Conservation (phyloP, 2,797 vertebrate species). For the Aldrovandia affinis region DNA sequence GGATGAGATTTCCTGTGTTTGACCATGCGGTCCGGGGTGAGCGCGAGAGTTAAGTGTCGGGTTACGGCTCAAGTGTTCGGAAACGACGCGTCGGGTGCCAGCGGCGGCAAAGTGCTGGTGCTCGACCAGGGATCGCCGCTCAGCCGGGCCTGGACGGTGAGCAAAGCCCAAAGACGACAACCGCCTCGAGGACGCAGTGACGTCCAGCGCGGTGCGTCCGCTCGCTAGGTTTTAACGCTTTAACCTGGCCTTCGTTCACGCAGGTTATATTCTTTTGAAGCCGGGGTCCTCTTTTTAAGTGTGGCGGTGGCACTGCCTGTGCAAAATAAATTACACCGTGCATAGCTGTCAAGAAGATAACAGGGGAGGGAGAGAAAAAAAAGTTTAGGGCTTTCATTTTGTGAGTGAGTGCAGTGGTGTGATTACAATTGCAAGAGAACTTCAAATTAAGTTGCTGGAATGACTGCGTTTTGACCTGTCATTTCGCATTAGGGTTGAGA, state of each 20-base stretch:
- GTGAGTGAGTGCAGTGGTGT: conserved; percentile 42
- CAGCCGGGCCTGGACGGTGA: neutral
- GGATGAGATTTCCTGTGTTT: conserved; percentile 63
- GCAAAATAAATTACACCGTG: neutral
- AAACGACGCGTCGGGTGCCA: conserved; percentile 30
- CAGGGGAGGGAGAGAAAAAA: neutral
- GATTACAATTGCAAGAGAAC: conserved; percentile 65
- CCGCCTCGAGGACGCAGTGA: neutral
- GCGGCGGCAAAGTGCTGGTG: conserved; percentile 35
- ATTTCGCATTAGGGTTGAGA: conserved; percentile 60
- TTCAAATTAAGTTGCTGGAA: conserved; percentile 68
- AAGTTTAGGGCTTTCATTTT: conserved; percentile 50
- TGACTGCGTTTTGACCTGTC: conserved; percentile 61
- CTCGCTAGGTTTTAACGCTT: neutral
- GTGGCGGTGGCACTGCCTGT: neutral
- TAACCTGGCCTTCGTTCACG: too few relatives aligned
- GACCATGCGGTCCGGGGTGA: conserved; percentile 61
- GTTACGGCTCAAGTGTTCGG: conserved; percentile 58
- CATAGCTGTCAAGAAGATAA: neutral
- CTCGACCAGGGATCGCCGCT: conserved; percentile 14
- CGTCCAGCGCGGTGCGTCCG: neutral
- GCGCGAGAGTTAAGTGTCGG: conserved; percentile 61
- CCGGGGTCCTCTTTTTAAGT: neutral
- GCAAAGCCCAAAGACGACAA: neutral
- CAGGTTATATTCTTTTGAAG: neutral